Percentiles rank a stretch among this genome's conserved stretches.
Evolutionary conservation across 2,888 invertebrate species (phyloP).

Genomic region (Glaucopsyche alexis): DNA sequence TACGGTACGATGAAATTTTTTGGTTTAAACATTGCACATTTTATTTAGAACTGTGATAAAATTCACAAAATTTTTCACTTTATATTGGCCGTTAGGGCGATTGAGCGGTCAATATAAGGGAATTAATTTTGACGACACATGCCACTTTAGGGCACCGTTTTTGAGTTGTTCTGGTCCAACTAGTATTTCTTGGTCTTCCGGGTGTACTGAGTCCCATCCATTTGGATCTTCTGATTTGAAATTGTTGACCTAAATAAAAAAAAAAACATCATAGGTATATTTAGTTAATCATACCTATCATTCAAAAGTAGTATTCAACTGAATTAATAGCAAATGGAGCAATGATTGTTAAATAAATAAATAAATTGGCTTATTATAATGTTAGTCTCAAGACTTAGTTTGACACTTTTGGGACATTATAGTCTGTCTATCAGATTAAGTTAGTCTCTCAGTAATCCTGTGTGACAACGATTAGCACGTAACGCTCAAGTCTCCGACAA

Average conservation of each 20-base stretch:
- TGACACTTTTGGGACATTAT: no score
- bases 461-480: no score
- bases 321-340: no score
- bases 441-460: no score
- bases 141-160: conserved; percentile 48
- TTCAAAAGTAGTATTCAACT: no score
- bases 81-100: conserved; percentile 70
- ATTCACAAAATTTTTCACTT: conserved; percentile 65
- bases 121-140: conserved; percentile 64
- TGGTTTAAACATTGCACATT: conserved; percentile 79
- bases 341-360: no score
- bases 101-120: conserved; percentile 59
- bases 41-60: conserved; percentile 68
- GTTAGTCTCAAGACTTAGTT: no score
- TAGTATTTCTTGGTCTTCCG: conserved; percentile 45
- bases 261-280: background rate
- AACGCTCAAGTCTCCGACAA: no score
- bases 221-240: conserved; percentile 33
- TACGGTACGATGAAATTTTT: conserved; percentile 71
- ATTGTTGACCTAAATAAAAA: conserved; percentile 20
- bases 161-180: conserved; percentile 45
- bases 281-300: background rate
- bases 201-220: conserved; percentile 33
- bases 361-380: no score
- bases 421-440: no score